phyloP scores from a whole-genome alignment of 2,888 invertebrate genomes.

The Apamea anceps region DNA sequence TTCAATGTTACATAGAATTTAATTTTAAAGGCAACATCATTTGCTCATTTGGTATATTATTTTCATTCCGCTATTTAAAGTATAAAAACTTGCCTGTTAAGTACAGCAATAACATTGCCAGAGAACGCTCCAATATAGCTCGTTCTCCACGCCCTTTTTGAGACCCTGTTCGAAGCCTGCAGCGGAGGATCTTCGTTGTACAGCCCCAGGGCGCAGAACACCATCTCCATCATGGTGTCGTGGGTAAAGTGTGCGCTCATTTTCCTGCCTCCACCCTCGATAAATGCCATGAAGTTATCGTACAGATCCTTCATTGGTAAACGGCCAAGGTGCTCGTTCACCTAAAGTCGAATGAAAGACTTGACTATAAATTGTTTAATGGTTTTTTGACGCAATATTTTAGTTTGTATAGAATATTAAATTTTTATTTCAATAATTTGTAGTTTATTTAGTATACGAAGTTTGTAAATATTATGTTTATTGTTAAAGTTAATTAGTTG shows the following conservation, averaged over 20 bases:
- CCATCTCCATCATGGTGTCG: constrained; percentile 91
- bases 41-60: neutral
- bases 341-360: constrained; percentile 67
- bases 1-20: neutral
- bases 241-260: constrained; percentile 93
- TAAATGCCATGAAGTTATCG: constrained; percentile 83
- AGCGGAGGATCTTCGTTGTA: constrained; percentile 90
- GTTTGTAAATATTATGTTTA: too few relatives aligned
- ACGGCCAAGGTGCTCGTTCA: constrained; percentile 92
- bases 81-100: constrained; percentile 90
- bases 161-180: constrained; percentile 89
- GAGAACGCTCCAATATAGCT: constrained; percentile 93
- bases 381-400: too few relatives aligned
- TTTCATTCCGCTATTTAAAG: neutral
- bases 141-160: constrained; percentile 92
- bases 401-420: too few relatives aligned
- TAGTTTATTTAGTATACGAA: too few relatives aligned
- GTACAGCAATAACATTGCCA: constrained; percentile 93
- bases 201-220: constrained; percentile 91
- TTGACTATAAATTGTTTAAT: neutral
- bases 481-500: neutral
- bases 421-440: too few relatives aligned
- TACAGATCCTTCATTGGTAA: constrained; percentile 92
- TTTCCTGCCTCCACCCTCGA: constrained; percentile 78
- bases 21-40: neutral